A percentile compares a stretch with the other conserved stretches of the same genome.
Conservation (phyloP, 1,140 invertebrate species). For the Carposina sasakii region DNA sequence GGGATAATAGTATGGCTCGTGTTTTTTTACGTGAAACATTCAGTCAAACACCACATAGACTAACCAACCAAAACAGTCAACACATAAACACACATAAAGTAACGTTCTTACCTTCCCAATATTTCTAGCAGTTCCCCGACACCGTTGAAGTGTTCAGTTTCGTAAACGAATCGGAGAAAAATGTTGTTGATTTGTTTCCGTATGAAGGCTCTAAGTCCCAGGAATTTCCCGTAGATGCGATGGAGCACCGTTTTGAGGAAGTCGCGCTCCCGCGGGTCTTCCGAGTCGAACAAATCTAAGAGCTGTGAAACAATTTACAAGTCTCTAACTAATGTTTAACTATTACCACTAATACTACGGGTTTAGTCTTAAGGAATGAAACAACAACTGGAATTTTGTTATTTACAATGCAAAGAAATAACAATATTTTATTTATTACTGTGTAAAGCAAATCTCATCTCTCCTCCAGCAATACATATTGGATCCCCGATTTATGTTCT, state of each 20-base stretch:
- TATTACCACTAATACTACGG: too few relatives aligned
- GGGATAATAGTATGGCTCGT: too few relatives aligned
- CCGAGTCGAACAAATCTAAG: constrained; percentile 98
- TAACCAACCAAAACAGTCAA: too few relatives aligned
- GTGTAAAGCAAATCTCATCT: too few relatives aligned
- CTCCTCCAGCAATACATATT: too few relatives aligned
- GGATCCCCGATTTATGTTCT: too few relatives aligned
- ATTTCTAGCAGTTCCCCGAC: constrained; percentile 99
- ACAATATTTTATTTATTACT: too few relatives aligned
- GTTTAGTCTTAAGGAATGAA: too few relatives aligned
- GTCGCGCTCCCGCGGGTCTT: constrained; percentile 98
- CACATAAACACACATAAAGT: constrained; percentile 13
- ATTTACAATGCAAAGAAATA: background rate
- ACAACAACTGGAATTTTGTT: too few relatives aligned
- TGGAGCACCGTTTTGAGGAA: constrained; percentile 99
- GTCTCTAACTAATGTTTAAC: too few relatives aligned
- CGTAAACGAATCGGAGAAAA: constrained; percentile 98
- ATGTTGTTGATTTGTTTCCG: constrained; percentile 99
- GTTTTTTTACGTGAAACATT: too few relatives aligned
- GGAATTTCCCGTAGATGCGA: constrained; percentile 99
- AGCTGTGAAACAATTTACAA: constrained; percentile 85
- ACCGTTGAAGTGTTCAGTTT: constrained; percentile 99
- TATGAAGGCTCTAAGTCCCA: constrained; percentile 98
- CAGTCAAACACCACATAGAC: too few relatives aligned
- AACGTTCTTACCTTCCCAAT: constrained; percentile 82